Evolutionary conservation across 2,797 vertebrate genomes (phyloP).

Genomic region (Oreochromis grahami): DNA sequence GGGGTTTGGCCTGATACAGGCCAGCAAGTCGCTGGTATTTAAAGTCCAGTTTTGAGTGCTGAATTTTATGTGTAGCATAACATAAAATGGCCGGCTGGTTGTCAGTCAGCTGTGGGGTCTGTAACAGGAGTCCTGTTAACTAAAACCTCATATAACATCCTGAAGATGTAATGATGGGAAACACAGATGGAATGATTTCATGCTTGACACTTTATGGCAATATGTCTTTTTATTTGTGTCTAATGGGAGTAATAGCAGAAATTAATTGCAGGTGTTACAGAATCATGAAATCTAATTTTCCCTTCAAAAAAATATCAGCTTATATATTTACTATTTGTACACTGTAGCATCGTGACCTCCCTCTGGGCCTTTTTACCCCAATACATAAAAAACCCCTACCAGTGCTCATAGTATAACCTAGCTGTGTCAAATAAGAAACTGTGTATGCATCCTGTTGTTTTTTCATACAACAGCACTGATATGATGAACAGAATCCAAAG

Average conservation of each 20-base stretch:
- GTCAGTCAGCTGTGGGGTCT: not conserved
- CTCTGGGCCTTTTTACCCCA: not conserved
- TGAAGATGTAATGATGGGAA: not conserved
- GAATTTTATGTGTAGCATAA: constrained; percentile 4
- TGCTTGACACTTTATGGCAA: not conserved
- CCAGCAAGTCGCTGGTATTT: constrained; percentile 9
- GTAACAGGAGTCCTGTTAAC: not conserved
- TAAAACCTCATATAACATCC: constrained; percentile 3
- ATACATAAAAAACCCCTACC: not conserved
- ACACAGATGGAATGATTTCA: constrained; percentile 26
- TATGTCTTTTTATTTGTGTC: not conserved
- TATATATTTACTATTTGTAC: not conserved
- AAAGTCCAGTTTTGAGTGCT: not conserved
- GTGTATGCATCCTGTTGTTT: not conserved
- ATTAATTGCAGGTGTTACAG: not conserved
- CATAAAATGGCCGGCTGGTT: constrained; percentile 7
- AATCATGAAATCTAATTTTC: not conserved
- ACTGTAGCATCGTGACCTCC: not conserved
- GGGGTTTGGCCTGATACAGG: not conserved
- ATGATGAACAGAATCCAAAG: constrained; percentile 9
- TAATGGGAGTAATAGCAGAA: not conserved
- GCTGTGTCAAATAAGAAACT: not conserved
- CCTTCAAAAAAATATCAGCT: not conserved
- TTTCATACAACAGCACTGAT: not conserved
- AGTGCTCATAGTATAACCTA: not conserved